Percentiles rank a stretch among this genome's conserved stretches.
Evolutionary conservation across 2,888 invertebrate genomes (phyloP).

Genomic region (Acleris cristana): DNA sequence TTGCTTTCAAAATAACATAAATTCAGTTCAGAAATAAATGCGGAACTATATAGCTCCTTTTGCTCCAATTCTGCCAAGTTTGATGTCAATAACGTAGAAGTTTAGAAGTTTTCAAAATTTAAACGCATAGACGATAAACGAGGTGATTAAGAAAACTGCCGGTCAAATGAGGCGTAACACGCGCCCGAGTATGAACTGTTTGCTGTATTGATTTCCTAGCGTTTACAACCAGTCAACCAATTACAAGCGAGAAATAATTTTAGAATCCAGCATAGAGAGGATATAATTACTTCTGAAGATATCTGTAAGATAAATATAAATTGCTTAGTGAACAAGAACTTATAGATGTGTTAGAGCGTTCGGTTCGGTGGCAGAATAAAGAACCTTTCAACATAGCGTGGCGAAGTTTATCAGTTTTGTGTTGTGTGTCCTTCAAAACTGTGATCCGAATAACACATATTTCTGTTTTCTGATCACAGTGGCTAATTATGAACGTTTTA

Average conservation of each 20-base stretch:
- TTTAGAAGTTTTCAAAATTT: constrained; percentile 20
- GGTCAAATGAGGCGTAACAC: constrained; percentile 52
- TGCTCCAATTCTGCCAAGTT: constrained; percentile 10
- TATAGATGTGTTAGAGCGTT: not conserved
- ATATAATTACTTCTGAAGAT: constrained; percentile 3
- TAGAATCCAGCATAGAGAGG: constrained; percentile 9
- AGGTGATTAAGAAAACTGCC: constrained; percentile 25
- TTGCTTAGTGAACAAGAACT: not conserved
- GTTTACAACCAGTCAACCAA: constrained; percentile 24
- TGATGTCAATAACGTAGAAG: constrained; percentile 11
- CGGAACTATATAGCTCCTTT: constrained; percentile 27
- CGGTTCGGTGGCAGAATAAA: not conserved
- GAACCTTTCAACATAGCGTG: too few relatives aligned
- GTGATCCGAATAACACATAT: too few relatives aligned
- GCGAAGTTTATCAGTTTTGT: too few relatives aligned
- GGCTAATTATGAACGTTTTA: too few relatives aligned
- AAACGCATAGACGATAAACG: constrained; percentile 21
- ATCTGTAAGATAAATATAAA: not conserved
- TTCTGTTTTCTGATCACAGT: too few relatives aligned
- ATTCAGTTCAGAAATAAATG: constrained; percentile 55
- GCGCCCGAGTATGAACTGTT: constrained; percentile 51
- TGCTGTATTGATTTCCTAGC: constrained; percentile 50
- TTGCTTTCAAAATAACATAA: constrained; percentile 56
- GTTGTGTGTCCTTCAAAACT: too few relatives aligned
- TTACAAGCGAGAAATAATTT: constrained; percentile 16